Percentiles rank a stretch among this genome's conserved stretches.
Conservation (phyloP, 2,797 vertebrate species). For the Australoheros facetus region DNA sequence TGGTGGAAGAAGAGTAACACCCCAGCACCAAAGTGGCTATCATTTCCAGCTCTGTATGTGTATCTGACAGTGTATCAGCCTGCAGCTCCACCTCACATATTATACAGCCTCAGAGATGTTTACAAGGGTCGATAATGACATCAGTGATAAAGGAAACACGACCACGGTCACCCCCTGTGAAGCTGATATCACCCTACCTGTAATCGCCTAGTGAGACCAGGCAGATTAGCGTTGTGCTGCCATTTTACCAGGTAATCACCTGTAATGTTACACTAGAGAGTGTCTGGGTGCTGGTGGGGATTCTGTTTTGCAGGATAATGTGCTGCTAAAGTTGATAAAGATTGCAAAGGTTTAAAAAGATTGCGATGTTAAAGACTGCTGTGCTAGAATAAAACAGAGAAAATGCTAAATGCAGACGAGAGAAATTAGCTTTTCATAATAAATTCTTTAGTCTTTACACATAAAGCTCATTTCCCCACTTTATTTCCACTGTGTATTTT, state of each 20-base stretch:
- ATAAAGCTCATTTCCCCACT: not conserved
- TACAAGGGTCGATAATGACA: constrained; percentile 70
- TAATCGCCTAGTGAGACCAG: constrained; percentile 43
- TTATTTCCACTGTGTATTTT: not conserved
- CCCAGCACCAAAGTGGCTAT: constrained; percentile 55
- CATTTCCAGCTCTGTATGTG: constrained; percentile 59
- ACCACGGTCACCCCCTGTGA: constrained; percentile 4
- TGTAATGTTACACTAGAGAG: constrained; percentile 44
- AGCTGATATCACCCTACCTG: constrained; percentile 45
- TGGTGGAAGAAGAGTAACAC: constrained; percentile 49
- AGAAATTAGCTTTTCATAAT: not conserved
- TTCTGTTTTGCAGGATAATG: constrained; percentile 10
- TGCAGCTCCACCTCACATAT: constrained; percentile 51
- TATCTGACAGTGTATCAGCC: constrained; percentile 69
- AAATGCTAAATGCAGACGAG: not conserved
- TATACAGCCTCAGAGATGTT: constrained; percentile 60
- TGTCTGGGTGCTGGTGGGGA: not conserved
- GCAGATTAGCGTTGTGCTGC: constrained; percentile 40
- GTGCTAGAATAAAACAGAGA: constrained; percentile 2
- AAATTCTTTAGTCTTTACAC: not conserved
- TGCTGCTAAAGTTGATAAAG: constrained; percentile 15
- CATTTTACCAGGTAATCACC: constrained; percentile 51
- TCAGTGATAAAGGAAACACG: constrained; percentile 60
- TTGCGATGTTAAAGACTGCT: not conserved
- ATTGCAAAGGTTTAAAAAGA: constrained; percentile 2